A percentile compares a stretch with the other conserved stretches of the same genome.
phyloP scores from a whole-genome alignment of 2,888 invertebrate genomes.

The Rhagium mordax region DNA sequence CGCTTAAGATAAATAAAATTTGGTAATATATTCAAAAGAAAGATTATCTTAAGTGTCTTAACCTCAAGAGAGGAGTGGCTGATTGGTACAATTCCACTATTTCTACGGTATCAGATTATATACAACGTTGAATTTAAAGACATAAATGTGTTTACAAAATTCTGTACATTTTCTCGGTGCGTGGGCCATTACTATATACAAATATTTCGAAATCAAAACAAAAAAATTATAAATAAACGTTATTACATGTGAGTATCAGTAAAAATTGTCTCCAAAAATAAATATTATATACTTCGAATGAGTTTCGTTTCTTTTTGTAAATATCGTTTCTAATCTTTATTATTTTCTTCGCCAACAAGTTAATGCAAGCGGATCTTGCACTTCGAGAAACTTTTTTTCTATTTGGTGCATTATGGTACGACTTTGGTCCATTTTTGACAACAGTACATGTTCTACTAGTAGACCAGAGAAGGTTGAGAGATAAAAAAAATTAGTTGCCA shows the following conservation, averaged over 20 bases:
- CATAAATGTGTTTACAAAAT: slow-evolving; percentile 19
- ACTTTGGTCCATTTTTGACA: too few relatives aligned
- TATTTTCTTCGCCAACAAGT: too few relatives aligned
- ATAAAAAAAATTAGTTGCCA: too few relatives aligned
- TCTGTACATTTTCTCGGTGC: background rate
- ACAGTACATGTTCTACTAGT: too few relatives aligned
- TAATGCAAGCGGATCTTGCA: too few relatives aligned
- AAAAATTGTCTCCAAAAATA: background rate
- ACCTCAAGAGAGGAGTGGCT: background rate
- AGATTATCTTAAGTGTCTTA: background rate
- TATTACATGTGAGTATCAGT: background rate
- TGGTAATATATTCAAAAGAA: background rate
- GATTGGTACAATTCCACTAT: background rate
- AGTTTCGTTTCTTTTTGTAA: too few relatives aligned
- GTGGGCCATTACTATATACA: background rate
- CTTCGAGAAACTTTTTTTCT: too few relatives aligned
- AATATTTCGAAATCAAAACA: background rate
- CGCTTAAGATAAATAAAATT: background rate
- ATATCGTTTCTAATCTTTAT: too few relatives aligned
- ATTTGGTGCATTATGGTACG: too few relatives aligned
- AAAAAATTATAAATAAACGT: slow-evolving; percentile 2
- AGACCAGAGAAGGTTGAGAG: too few relatives aligned
- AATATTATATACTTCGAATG: background rate
- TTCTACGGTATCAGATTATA: background rate
- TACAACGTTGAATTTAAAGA: background rate